These are phyloP conservation scores for Serrognathus titanus DNA, from an alignment of 2,888 invertebrate genomes.

Conservation along the genomic window DNA sequence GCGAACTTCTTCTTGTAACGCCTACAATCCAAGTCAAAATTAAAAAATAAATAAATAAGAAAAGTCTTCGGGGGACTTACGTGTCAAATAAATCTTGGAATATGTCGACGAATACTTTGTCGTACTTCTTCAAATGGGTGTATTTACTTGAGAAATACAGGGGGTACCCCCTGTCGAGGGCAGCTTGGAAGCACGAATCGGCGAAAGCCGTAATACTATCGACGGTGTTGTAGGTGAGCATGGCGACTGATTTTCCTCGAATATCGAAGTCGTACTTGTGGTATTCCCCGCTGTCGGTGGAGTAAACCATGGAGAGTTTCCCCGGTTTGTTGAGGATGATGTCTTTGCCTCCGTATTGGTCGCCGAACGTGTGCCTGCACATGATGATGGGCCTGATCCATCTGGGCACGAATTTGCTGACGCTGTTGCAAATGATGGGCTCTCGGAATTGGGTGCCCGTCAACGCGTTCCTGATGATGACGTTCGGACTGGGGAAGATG, in stretches of 20 bases:
- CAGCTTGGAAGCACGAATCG: conserved; percentile 80
- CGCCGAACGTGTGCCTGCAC: conserved; percentile 82
- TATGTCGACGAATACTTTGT: conserved; percentile 83
- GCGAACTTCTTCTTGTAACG: conserved; percentile 71
- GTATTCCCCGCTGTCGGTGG: conserved; percentile 57
- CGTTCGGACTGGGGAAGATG: conserved; percentile 89
- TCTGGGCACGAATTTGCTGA: conserved; percentile 76
- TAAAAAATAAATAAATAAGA: too few species aligned
- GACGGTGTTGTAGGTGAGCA: conserved; percentile 85
- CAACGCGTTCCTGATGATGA: conserved; percentile 81
- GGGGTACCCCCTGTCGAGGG: conserved; percentile 77
- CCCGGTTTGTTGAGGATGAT: conserved; percentile 65
- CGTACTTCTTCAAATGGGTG: conserved; percentile 79
- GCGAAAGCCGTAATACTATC: conserved; percentile 79
- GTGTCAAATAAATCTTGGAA: conserved; percentile 78
- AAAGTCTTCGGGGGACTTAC: conserved; percentile 50
- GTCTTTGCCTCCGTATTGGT: conserved; percentile 83
- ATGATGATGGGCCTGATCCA: conserved; percentile 81
- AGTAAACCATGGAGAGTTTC: conserved; percentile 60
- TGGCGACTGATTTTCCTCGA: conserved; percentile 67
- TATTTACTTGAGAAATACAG: conserved; percentile 83
- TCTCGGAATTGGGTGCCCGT: conserved; percentile 85
- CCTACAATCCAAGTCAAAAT: conserved; percentile 40
- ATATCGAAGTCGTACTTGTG: conserved; percentile 61
- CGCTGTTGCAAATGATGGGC: conserved; percentile 77